Conservation (phyloP, 2,888 invertebrate genomes). For the Cheiracanthium punctorium region DNA sequence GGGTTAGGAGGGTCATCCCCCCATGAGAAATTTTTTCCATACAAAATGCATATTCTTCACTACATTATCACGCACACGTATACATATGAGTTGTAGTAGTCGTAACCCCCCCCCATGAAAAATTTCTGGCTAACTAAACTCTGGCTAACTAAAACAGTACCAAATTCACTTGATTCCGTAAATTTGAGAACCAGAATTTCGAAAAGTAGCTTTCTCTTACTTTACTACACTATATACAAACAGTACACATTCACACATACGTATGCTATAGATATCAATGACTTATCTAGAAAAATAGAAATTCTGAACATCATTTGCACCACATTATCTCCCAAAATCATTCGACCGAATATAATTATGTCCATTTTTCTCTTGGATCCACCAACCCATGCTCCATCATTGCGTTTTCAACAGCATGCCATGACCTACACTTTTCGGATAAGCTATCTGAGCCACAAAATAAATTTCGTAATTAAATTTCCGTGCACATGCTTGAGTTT, state of each 20-base stretch:
- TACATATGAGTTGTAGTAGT: no score
- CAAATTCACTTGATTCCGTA: no score
- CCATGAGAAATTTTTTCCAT: no score
- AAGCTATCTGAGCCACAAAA: neutral
- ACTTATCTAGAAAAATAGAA: neutral
- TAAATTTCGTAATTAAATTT: slow-evolving; percentile 41
- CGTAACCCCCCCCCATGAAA: no score
- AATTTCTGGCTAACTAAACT: no score
- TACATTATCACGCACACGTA: no score
- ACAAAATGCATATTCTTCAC: no score
- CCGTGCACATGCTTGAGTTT: slow-evolving; percentile 31
- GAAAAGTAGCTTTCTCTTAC: neutral
- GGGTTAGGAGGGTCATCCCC: no score
- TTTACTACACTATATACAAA: neutral
- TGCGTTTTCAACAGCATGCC: neutral
- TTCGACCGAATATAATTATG: neutral
- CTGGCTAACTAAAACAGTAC: no score
- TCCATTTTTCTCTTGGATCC: neutral
- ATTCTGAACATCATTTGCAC: neutral
- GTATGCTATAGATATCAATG: no score
- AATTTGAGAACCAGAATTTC: no score
- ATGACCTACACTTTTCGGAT: neutral
- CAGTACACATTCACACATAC: neutral
- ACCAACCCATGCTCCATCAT: neutral
- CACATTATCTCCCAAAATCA: neutral